Evolutionary conservation across 1,140 invertebrate species (phyloP).

Genomic region (Drosophila punjabiensis): DNA sequence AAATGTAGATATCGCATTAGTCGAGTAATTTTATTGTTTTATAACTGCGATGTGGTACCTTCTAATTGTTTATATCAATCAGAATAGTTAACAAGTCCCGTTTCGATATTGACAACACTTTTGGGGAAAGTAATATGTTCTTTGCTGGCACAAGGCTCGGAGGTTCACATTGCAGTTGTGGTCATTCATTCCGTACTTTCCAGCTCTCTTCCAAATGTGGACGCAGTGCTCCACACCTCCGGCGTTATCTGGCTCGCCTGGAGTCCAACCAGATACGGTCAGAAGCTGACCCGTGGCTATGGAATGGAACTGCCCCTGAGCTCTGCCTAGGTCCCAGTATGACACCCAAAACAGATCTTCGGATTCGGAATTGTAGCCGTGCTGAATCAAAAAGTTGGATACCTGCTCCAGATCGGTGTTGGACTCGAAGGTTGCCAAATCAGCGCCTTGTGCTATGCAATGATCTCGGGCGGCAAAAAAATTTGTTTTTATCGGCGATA

Average conservation of each 20-base stretch:
- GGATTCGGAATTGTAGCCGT: not conserved
- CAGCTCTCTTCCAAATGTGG: not conserved
- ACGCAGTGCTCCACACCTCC: constrained; percentile 4
- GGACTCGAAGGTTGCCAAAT: constrained; percentile 1
- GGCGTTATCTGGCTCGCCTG: not conserved
- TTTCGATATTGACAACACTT: not conserved
- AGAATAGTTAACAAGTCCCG: not conserved
- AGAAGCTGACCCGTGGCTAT: constrained; percentile 1
- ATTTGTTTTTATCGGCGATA: not conserved
- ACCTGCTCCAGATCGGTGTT: not conserved
- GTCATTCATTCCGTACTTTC: constrained; percentile 9
- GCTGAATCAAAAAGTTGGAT: not conserved
- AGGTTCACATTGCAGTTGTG: not conserved
- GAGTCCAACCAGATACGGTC: not conserved
- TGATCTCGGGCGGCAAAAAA: constrained; percentile 3
- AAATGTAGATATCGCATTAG: too few relatives aligned
- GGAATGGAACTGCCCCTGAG: not conserved
- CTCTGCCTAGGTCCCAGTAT: constrained; percentile 2
- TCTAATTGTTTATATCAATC: not conserved
- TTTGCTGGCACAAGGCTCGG: not conserved
- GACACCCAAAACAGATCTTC: not conserved
- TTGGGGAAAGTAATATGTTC: not conserved
- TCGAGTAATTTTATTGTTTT: too few relatives aligned
- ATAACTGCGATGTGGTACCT: too few relatives aligned
- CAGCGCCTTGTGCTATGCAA: not conserved